A percentile compares a stretch with the other conserved stretches of the same genome.
Conservation (phyloP, 1,140 invertebrate species). For the Vanessa atalanta region DNA sequence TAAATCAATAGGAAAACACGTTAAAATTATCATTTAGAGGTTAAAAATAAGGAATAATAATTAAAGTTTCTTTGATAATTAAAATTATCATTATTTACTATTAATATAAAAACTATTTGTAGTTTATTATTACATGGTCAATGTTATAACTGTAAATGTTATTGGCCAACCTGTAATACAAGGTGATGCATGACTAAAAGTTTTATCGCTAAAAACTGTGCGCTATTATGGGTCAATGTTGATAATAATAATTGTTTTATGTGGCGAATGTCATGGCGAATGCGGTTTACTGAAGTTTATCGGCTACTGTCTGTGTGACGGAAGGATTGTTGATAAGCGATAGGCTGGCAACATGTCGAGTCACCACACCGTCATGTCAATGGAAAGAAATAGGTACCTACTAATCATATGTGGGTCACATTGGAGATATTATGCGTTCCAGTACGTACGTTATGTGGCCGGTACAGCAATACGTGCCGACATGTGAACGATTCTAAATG, state of each 20-base stretch:
- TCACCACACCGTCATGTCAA: conserved; percentile 24
- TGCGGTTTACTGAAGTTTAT: not conserved
- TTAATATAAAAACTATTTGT: conserved; percentile 11
- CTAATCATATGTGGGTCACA: conserved; percentile 40
- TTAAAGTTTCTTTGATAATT: not conserved
- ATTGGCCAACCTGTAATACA: conserved; percentile 41
- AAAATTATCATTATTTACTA: not conserved
- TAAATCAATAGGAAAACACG: too few species aligned
- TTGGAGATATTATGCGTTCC: conserved; percentile 22
- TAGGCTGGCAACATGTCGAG: conserved; percentile 4
- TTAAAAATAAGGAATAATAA: not conserved
- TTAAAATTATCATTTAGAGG: too few species aligned
- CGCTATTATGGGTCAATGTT: conserved; percentile 53
- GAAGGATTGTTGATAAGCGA: not conserved
- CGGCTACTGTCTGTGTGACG: conserved; percentile 3
- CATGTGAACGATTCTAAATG: conserved; percentile 34
- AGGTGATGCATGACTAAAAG: conserved; percentile 49
- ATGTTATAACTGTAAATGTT: conserved; percentile 33
- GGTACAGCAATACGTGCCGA: conserved; percentile 17
- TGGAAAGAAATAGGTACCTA: conserved; percentile 10
- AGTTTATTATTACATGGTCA: conserved; percentile 30
- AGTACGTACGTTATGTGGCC: conserved; percentile 16
- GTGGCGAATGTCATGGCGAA: conserved; percentile 29
- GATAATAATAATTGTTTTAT: conserved; percentile 36
- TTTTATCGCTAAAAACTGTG: conserved; percentile 48